phyloP scores from a whole-genome alignment of 2,797 vertebrate genomes.

The Monodelphis domestica region DNA sequence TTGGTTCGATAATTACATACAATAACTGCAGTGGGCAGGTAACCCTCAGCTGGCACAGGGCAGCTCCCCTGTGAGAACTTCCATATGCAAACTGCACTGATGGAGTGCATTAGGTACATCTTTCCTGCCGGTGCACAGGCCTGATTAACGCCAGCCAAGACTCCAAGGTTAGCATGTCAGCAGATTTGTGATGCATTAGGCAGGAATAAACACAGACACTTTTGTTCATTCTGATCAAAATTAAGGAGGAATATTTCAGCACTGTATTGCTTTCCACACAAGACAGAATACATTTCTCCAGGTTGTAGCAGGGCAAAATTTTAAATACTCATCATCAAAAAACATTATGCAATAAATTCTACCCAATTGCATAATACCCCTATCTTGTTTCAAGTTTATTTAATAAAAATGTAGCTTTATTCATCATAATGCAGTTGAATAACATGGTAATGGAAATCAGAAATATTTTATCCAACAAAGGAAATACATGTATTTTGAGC shows the following conservation, averaged over 20 bases:
- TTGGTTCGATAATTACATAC: slow-evolving; percentile 99
- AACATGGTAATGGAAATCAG: slow-evolving; percentile 79
- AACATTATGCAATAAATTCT: slow-evolving; percentile 69
- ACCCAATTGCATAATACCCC: slow-evolving; percentile 78
- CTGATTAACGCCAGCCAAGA: slow-evolving; percentile 89
- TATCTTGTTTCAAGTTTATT: slow-evolving; percentile 83
- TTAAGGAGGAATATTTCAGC: slow-evolving; percentile 84
- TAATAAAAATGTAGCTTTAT: slow-evolving; percentile 81
- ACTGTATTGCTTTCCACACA: slow-evolving; percentile 75
- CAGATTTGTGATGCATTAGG: slow-evolving; percentile 93
- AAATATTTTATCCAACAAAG: slow-evolving; percentile 80
- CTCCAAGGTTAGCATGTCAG: slow-evolving; percentile 92
- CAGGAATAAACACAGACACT: slow-evolving; percentile 92
- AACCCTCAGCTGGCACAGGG: slow-evolving; percentile 94
- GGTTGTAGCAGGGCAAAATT: slow-evolving; percentile 74
- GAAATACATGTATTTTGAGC: slow-evolving; percentile 67
- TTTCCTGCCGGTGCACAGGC: slow-evolving; percentile 87
- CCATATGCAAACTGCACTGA: slow-evolving; percentile 94
- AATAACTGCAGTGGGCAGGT: slow-evolving; percentile 95
- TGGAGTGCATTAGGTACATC: slow-evolving; percentile 89
- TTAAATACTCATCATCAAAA: slow-evolving; percentile 78
- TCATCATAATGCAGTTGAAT: slow-evolving; percentile 82
- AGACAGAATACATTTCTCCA: slow-evolving; percentile 79
- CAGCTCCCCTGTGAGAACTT: slow-evolving; percentile 93
- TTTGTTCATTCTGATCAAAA: slow-evolving; percentile 87